Evolutionary conservation across 2,888 invertebrate genomes (phyloP).

Genomic region (Drosophila gaucha): DNA sequence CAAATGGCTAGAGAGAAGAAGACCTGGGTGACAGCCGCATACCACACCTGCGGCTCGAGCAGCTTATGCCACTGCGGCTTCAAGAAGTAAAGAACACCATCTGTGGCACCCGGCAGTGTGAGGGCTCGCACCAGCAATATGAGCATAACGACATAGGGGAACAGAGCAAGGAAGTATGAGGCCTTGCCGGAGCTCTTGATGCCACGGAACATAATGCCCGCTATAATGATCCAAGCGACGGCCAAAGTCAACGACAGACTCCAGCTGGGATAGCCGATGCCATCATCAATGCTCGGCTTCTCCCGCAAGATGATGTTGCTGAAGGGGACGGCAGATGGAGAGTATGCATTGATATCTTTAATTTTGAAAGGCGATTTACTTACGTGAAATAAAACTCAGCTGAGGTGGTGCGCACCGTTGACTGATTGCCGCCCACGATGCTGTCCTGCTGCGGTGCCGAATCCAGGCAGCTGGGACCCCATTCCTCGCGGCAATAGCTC

Average conservation of each 20-base stretch:
- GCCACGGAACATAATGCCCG: constrained; percentile 86
- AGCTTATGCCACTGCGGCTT: constrained; percentile 87
- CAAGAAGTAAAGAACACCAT: constrained; percentile 88
- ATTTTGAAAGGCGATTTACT: constrained; percentile 48
- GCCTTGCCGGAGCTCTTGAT: constrained; percentile 87
- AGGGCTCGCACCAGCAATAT: constrained; percentile 87
- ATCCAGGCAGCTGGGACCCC: constrained; percentile 84
- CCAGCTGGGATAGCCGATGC: constrained; percentile 87
- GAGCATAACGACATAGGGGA: constrained; percentile 88
- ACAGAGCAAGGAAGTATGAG: constrained; percentile 90
- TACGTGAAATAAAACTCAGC: constrained; percentile 85
- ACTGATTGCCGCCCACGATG: constrained; percentile 9
- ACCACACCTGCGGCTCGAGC: constrained; percentile 86
- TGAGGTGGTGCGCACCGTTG: constrained; percentile 75
- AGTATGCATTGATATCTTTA: not conserved
- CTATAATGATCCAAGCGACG: constrained; percentile 86
- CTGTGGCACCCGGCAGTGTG: constrained; percentile 87
- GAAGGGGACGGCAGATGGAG: constrained; percentile 4
- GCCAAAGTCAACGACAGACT: constrained; percentile 85
- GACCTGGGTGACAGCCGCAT: constrained; percentile 88
- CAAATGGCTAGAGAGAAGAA: constrained; percentile 88
- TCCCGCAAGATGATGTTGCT: constrained; percentile 86
- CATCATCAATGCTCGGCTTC: constrained; percentile 85
- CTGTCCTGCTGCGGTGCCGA: constrained; percentile 62
- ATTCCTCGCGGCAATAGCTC: constrained; percentile 86